Evolutionary conservation across 2,797 vertebrate genomes (phyloP).

Genomic region (Myiotriccus ornatus): DNA sequence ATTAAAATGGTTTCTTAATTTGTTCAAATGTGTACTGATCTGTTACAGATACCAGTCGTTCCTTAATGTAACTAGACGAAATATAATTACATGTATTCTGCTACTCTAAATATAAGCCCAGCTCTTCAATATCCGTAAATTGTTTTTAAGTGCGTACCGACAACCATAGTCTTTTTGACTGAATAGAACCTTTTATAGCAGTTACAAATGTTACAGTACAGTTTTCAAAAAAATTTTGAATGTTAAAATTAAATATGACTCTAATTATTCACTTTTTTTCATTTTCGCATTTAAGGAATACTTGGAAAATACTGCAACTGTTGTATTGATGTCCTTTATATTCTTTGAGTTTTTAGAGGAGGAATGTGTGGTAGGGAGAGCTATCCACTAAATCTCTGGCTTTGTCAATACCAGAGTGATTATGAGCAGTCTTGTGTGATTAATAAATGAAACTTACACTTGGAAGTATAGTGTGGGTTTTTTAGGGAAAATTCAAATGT

Average conservation of each 20-base stretch:
- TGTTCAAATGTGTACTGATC: not conserved
- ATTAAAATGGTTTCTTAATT: not conserved
- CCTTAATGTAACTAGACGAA: not conserved
- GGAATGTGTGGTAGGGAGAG: not conserved
- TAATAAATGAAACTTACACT: no score
- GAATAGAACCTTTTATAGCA: not conserved
- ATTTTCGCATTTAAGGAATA: not conserved
- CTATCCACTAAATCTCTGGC: not conserved
- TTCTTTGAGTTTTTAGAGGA: not conserved
- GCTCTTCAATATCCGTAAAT: not conserved
- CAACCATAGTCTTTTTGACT: not conserved
- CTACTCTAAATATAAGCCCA: not conserved
- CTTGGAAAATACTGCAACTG: not conserved
- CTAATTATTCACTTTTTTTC: not conserved
- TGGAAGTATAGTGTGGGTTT: not conserved
- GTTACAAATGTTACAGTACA: not conserved
- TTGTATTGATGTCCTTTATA: not conserved
- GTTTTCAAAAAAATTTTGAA: not conserved
- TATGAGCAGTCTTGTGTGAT: not conserved
- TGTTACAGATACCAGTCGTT: not conserved
- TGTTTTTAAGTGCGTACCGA: not conserved
- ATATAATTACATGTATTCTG: not conserved
- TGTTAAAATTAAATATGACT: not conserved
- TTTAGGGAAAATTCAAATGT: not conserved
- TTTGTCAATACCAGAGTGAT: not conserved